Evolutionary conservation across 2,797 vertebrate species (phyloP).

Genomic region (Sebastes flavidus): DNA sequence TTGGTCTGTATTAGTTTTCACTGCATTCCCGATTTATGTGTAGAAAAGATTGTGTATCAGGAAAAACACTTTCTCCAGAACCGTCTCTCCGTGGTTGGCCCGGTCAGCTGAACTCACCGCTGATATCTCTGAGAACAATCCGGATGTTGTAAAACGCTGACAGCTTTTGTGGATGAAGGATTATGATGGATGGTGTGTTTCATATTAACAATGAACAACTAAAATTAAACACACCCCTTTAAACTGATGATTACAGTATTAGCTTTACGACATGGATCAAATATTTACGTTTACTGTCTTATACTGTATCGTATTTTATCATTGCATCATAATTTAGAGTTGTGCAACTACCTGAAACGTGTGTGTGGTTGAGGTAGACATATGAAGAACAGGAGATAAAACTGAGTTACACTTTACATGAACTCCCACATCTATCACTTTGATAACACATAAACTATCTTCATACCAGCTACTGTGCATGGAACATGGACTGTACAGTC

Average conservation of each 20-base stretch:
- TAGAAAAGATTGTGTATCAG: background rate
- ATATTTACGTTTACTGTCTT: slow-evolving; percentile 12
- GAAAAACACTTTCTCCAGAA: background rate
- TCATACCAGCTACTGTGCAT: too few species aligned
- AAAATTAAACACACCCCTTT: background rate
- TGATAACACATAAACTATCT: too few species aligned
- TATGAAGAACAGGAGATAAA: slow-evolving; percentile 15
- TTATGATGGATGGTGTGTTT: background rate
- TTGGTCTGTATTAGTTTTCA: background rate
- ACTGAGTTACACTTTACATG: slow-evolving; percentile 13
- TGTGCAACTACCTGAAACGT: slow-evolving; percentile 9
- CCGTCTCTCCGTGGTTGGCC: background rate
- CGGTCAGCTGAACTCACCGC: background rate
- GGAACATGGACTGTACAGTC: too few species aligned
- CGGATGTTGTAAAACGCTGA: background rate
- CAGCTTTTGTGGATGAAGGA: background rate
- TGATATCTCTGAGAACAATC: background rate
- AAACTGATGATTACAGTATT: background rate
- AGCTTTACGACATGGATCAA: background rate
- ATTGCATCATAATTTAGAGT: background rate
- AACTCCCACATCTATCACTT: slow-evolving; percentile 24
- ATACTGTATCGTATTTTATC: background rate
- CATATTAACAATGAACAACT: background rate
- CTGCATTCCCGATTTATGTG: background rate
- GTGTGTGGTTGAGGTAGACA: background rate